phyloP scores from a whole-genome alignment of 2,797 vertebrate species.

The Malacoraja senta region DNA sequence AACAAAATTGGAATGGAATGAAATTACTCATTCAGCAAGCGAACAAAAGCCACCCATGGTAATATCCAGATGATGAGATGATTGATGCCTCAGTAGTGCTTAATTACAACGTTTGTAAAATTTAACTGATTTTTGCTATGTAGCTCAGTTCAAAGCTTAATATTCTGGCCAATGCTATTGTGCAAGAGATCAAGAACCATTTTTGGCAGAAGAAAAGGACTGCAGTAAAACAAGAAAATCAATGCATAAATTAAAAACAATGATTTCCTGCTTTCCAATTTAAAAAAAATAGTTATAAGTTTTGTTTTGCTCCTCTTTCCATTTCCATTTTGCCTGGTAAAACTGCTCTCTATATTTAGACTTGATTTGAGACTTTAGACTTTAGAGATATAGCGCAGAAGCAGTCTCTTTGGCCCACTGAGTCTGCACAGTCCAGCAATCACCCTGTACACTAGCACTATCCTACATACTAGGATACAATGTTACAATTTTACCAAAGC shows the following conservation, averaged over 20 bases:
- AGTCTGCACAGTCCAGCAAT: no score
- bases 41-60: background rate
- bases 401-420: no score
- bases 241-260: background rate
- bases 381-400: no score
- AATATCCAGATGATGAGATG: slow-evolving; percentile 2
- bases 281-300: background rate
- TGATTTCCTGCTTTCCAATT: background rate
- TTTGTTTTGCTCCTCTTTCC: background rate
- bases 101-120: slow-evolving; percentile 20
- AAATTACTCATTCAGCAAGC: background rate
- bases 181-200: background rate
- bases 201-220: background rate
- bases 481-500: no score
- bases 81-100: background rate
- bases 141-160: background rate
- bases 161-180: background rate
- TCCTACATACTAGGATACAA: no score
- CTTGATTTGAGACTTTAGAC: no score
- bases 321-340: background rate
- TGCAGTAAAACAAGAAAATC: background rate
- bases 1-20: background rate
- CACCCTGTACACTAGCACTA: no score
- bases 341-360: background rate
- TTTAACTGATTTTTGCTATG: background rate